Conservation (phyloP, 2,113 vertebrate genomes). For the Mobula birostris region DNA sequence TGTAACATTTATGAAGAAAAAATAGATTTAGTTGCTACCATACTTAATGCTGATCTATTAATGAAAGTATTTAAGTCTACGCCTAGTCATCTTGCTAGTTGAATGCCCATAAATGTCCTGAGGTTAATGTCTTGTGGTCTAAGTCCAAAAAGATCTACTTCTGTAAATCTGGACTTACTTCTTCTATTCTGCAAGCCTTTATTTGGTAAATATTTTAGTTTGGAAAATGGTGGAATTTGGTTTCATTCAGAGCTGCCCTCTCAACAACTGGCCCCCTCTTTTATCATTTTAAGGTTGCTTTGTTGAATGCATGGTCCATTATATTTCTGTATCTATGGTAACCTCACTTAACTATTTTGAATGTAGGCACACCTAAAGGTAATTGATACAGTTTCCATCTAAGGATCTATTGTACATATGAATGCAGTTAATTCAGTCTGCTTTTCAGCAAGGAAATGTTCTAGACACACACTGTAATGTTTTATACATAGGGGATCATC, state of each 20-base stretch:
- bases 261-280: background rate
- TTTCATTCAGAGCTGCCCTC: background rate
- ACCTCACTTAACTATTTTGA: background rate
- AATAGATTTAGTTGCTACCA: background rate
- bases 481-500: background rate
- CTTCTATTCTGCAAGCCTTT: background rate
- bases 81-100: background rate
- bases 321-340: background rate
- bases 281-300: background rate
- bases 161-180: background rate
- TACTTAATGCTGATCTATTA: background rate
- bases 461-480: background rate
- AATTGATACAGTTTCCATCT: background rate
- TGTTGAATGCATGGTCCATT: background rate
- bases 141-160: background rate
- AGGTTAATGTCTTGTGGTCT: background rate
- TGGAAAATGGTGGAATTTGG: background rate
- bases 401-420: background rate
- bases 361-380: background rate
- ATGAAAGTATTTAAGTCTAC: background rate
- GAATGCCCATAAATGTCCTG: background rate
- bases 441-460: background rate
- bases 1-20: background rate
- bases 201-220: background rate
- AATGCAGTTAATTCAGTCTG: background rate